Base-by-base conservation (phyloP, 2,888 invertebrate species). In the Hirudinaria manillensis region DNA sequence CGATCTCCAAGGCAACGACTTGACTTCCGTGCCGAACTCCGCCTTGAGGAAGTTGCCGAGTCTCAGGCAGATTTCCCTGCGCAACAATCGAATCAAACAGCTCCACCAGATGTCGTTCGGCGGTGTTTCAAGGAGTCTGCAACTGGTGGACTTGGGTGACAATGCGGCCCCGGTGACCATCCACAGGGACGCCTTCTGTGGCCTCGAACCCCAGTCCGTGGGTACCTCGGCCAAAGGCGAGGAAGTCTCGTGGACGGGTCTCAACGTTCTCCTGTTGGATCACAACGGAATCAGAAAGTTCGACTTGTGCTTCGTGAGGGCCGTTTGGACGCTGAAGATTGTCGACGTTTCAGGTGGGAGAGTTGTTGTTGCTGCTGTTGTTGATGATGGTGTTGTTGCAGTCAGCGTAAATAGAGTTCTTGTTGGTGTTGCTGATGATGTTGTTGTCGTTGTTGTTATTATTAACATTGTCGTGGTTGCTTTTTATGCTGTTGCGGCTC, bases 1-100 rank as follows among this genome's bases (percentile, higher is more conserved):
- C 55, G 78, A 78, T 53, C 72, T 78, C 3, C 65, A 76, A 27
- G 78, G 78, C 7, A 78, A 78, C 70, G 76, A 76, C 65, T 34
- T 78, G 32, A 73, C 65, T 7, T 34, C 51, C 51, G 74, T 78
- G 21, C 78, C 78, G 0, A 75, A 72, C 10, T 38, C 36, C 6
- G 76, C 76, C 29, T 61, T 78, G 13, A 65, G 61, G 27, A 66
- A 36, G n/a, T 71, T 78, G n/a, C 45, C 34, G 10, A 53, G 56
- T 36, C 76, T 78, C 19, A 72, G 73, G 24, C 51, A 68, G 19
- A 65, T 78, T 6, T 70, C 65, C n/a, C 55, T 78, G 29, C 70
- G 77, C n/a, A 78, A 77, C 74, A 78, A 78, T 38, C 78, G 76
- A 29, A 73, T 78, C 34, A 56, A 74, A n/a, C 32, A 70, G 24